These are phyloP conservation scores for Sesia apiformis DNA, from an alignment of 2,888 invertebrate genomes.

Conservation along the genomic window DNA sequence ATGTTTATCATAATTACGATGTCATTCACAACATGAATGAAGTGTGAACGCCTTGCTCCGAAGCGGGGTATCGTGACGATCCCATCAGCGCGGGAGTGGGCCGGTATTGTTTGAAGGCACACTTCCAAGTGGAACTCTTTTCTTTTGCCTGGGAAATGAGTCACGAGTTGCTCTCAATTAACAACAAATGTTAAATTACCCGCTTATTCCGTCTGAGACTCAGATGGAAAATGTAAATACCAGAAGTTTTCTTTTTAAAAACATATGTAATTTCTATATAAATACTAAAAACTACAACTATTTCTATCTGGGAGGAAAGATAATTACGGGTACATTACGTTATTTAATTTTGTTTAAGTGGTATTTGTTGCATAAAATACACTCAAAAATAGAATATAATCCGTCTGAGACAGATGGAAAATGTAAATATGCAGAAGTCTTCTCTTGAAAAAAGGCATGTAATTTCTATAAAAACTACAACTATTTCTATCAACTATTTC, in stretches of 20 bases:
- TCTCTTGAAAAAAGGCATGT: too few relatives aligned
- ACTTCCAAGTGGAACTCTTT: constrained; percentile 43
- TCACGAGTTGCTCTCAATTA: constrained; percentile 19
- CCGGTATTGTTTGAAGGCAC: constrained; percentile 42
- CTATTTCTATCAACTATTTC: too few relatives aligned
- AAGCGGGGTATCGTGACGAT: constrained; percentile 16
- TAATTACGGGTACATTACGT: too few relatives aligned
- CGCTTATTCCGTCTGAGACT: neutral
- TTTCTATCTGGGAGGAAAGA: too few relatives aligned
- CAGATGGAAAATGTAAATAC: neutral
- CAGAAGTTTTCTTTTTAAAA: neutral
- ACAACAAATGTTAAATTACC: neutral
- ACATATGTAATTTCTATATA: too few relatives aligned
- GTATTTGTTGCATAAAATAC: too few relatives aligned
- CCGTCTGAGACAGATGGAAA: neutral
- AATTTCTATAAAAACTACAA: neutral
- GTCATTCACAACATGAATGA: neutral
- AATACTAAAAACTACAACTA: too few relatives aligned
- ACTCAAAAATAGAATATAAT: neutral
- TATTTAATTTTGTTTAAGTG: too few relatives aligned
- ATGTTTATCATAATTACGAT: neutral
- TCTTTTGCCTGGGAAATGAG: constrained; percentile 60
- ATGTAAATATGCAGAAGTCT: too few relatives aligned
- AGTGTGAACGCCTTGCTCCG: neutral
- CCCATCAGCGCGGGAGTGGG: constrained; percentile 19